Evolutionary conservation across 2,113 vertebrate genomes (phyloP), one percentile per base, ranked within the genome.

Genomic region (Phainopepla nitens): DNA sequence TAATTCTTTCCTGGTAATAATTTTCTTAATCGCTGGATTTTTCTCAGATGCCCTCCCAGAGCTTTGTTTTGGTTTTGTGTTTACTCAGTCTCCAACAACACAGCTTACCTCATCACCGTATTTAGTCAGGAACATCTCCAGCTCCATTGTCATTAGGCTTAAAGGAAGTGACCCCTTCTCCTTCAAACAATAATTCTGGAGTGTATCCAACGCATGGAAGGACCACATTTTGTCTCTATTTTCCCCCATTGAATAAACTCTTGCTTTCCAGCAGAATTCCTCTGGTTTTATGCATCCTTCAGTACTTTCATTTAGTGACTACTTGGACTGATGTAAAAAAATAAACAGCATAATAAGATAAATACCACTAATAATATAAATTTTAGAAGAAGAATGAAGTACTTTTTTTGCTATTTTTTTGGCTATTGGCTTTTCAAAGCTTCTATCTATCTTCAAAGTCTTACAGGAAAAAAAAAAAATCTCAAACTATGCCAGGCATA

Each of bases 21-120:
- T 87, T 90, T 92, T 72, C 65, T 86, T 82, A 94, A 91, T 82
- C 3, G 1, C 49, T 44, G 60, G 36, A 27, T 82, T 89, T 93
- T 89, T 60, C 87, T 79, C 57, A 87, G 36, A 82, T 50, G 57
- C 68, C 61, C 53, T 93, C 50, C 41, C 0, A 1, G 58, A 54
- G 19, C 33, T 89, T 82, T 94, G 66, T 33, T 87, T 96, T 93
- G n/a, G 9, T 94, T 94, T 75, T 44, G 2, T 82, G 65, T 80
- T 95, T 94, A 65, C 62, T 85, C 50, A 85, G 77, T 33, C 65
- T 76, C 70, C 25, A 45, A 36, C 36, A 82, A 27, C 50, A 49
- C 21, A 82, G 53, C 36, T 91, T 56, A 36, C 15, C 31, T 49
- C 35, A 20, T 28, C 90, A 50, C 22, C 0, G 0, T 78, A 64